Evolutionary conservation across 2,113 vertebrate genomes (phyloP).

Genomic region (Pagrus major): DNA sequence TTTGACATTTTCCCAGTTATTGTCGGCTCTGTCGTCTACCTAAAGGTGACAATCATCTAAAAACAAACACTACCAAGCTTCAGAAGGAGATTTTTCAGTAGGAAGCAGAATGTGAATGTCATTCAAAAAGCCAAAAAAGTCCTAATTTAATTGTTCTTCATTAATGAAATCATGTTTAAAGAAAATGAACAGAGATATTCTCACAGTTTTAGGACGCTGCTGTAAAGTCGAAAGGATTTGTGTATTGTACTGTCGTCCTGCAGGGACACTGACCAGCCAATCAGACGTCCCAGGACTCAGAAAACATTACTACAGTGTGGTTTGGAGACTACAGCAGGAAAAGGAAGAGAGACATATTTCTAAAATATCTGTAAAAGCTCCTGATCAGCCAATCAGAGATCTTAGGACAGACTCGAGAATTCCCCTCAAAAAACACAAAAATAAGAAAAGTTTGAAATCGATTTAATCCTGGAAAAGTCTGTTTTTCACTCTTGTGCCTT

Average conservation of each 20-base stretch:
- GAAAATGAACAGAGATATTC: not conserved
- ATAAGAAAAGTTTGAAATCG: not conserved
- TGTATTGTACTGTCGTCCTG: not conserved
- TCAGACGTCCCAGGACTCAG: conserved; percentile 41
- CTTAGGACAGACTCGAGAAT: not conserved
- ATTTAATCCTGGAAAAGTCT: not conserved
- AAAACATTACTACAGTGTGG: not conserved
- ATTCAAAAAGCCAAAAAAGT: not conserved
- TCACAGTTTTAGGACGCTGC: not conserved
- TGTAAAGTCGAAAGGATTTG: not conserved
- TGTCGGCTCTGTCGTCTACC: not conserved
- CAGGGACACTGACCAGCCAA: conserved; percentile 65
- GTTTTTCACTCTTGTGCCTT: conserved; percentile 52
- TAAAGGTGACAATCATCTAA: not conserved
- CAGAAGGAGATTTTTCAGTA: not conserved
- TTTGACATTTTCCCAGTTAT: not conserved
- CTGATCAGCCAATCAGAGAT: conserved; percentile 48
- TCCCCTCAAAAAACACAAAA: not conserved
- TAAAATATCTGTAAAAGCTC: not conserved
- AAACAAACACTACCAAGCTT: not conserved
- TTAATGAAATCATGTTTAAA: not conserved
- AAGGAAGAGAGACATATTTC: not conserved
- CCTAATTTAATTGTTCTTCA: not conserved
- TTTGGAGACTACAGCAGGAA: not conserved
- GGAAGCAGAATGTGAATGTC: not conserved